Evolutionary conservation across 2,113 vertebrate genomes (phyloP), one percentile per base, ranked within the genome.

Genomic region (Misgurnus anguillicaudatus): DNA sequence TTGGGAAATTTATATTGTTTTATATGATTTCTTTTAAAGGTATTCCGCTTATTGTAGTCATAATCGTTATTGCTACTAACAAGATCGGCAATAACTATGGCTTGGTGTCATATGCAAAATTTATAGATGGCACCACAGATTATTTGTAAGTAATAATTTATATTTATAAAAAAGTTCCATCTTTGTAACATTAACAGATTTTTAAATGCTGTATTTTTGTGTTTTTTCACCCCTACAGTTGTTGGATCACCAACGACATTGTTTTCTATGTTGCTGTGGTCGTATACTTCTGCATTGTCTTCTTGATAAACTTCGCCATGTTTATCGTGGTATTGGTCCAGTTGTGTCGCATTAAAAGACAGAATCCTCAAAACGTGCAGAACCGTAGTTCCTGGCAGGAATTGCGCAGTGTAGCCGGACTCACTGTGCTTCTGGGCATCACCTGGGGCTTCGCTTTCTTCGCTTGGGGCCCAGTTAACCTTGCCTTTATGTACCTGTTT

Each of bases 401-500:
- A 66, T 78, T 94, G 31, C 92, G 95, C 76, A 98, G 97, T 19
- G 91, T 98, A 74, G 84, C 89, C 0, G 96, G 97, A 38, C 93
- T 99, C 64, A 97, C 95, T 0, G 86, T 98, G 81, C 92, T 99
- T 21, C 87, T 99, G 75, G 97, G 98, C 78, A 96, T 98, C 87
- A 95, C 96, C 8, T 99, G 98, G 98, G 96, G 96, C 17, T 95
- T 99, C 72, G 96, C 95, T 39, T 98, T 99, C 86, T 98, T 99
- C 68, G 95, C 96, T 17, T 97, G 94, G 94, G 95, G 92, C 1
- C 92, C 93, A 1, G 88, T 96, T 47, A 96, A 95, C 82, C 87
- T 95, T 62, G 63, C 93, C 0, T 97, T 99, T 86, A 97, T 95
- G 92, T 99, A 96, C 89, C 94, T 98, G 75, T 99, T 99, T 77